phyloP scores from a whole-genome alignment of 2,888 invertebrate species.

The Unio pictorum region DNA sequence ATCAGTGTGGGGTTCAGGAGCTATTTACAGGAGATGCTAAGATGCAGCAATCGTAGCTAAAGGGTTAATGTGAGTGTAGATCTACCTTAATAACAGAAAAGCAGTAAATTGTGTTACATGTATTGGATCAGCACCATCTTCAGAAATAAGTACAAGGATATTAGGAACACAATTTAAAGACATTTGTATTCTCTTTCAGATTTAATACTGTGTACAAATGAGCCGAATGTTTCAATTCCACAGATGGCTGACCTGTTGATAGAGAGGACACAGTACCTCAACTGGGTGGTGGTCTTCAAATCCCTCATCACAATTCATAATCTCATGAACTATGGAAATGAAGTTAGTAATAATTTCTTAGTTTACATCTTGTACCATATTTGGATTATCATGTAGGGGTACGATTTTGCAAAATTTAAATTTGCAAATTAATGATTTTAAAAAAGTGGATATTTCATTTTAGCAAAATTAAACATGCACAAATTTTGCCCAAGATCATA shows the following conservation, averaged over 20 bases:
- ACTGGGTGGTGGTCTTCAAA: constrained; percentile 99
- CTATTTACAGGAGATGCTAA: too few species aligned
- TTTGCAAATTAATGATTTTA: too few species aligned
- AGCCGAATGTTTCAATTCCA: constrained; percentile 99
- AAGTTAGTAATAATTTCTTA: constrained; percentile 77
- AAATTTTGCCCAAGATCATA: too few species aligned
- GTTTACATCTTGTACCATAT: too few species aligned
- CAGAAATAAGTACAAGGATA: neutral
- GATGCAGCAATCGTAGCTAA: too few species aligned
- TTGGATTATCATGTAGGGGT: too few species aligned
- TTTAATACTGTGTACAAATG: constrained; percentile 99
- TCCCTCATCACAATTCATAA: constrained; percentile 98
- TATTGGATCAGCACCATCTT: neutral
- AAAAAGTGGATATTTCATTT: too few species aligned
- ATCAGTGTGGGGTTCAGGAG: too few species aligned
- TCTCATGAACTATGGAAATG: constrained; percentile 99
- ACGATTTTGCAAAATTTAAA: too few species aligned
- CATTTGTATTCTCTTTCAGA: constrained; percentile 79
- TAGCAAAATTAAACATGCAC: neutral
- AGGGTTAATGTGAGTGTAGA: too few species aligned
- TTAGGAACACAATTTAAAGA: neutral
- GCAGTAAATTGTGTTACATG: neutral
- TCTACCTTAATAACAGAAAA: neutral
- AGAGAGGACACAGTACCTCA: constrained; percentile 96
- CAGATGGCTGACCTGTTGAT: constrained; percentile 98